Base-by-base conservation (phyloP, 2,888 invertebrate genomes). In the Leptinotarsa peninsularis region DNA sequence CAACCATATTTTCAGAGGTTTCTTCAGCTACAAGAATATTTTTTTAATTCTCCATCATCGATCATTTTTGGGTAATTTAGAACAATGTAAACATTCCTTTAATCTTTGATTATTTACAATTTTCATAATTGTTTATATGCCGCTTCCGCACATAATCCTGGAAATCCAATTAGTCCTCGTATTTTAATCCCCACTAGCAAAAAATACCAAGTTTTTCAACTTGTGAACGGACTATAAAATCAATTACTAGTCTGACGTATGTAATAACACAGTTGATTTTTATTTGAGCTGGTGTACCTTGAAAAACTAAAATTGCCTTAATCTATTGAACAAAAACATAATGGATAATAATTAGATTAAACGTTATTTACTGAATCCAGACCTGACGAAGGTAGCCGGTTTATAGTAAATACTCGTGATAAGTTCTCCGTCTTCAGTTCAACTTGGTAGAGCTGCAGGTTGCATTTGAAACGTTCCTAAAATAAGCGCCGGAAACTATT, bases 371-470 rank as follows among this genome's bases (percentile, higher is more conserved):
- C 63, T 67, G 43, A 71, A 52, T 71, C 74, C 74, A 68, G 49
- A 66, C 71, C 74, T 75, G 74, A 56, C 71, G 67, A 52, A 75
- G 71, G 71, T 75, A 66, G 18, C 58, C 49, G 75, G 18, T 58
- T 72, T 49, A 68, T 72, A 73, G 63, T 67, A 71, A 69, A 63
- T 63, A 63, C 63, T 43, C 49, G 60, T 73, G 69, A 76, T 70
- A 70, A 50, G 58, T 58, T 75, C 71, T 71, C 67, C 43, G 43
- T 58, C 67, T 71, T 27, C 68, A 50, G 50, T 67, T 15, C 18
- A 67, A 49, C 49, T 17, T 23, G 15, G 49, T 67, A 49, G 49
- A 21, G 67, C 67, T 21, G n/a, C 17, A 50, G 17, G 23, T 70
- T 27, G 23, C 21, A 68, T 54, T 50, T 21, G 52, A 43, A 56